Base-by-base conservation (phyloP, 2,888 invertebrate genomes). In the Tineola bisselliella region DNA sequence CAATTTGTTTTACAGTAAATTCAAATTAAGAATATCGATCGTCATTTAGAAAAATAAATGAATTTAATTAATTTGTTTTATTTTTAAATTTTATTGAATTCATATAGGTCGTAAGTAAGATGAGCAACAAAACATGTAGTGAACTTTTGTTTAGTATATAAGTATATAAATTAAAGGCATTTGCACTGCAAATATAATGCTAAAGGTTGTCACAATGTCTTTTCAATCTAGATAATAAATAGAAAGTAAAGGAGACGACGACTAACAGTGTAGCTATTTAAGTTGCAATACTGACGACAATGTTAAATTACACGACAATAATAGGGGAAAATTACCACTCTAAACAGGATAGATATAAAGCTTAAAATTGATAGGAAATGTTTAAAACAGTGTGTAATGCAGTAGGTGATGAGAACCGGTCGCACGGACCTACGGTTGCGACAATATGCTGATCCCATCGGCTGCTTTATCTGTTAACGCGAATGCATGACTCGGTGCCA, bases 211-310 rank as follows among this genome's bases (percentile, higher is more conserved):
- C 61, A 61, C 62, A 62, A 62, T 48, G 61, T 54, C 48, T 44
- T 48, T 61, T 63, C 62, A 61, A 65, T 65, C 63, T 57, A 63
- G 64, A 65, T 64, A 65, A 64, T 62, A 62, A 63, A 62, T 64
- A 62, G 64, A 63, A 65, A 63, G 64, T 61, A 59, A n/a, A 8
- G 56, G n/a, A 56, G 19, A 56, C 56, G 19, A 10, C 33, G 58
- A 15, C 58, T 58, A 58, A 58, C 58, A 58, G 58, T 58, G 58
- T 54, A 54, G 54, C 54, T 8, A 48, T 48, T 8, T 13, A 48
- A 48, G 48, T 15, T 48, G 3, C 1, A 17, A n/a, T 48, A 17
- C 48, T 17, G 48, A 48, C 48, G 8, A n/a, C 48, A 48, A 48
- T 15, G 15, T 3, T 38, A 38, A 38, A 3, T 38, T 38, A 38